Evolutionary conservation across 1,140 invertebrate genomes (phyloP).

Genomic region (Rhynchophorus ferrugineus): DNA sequence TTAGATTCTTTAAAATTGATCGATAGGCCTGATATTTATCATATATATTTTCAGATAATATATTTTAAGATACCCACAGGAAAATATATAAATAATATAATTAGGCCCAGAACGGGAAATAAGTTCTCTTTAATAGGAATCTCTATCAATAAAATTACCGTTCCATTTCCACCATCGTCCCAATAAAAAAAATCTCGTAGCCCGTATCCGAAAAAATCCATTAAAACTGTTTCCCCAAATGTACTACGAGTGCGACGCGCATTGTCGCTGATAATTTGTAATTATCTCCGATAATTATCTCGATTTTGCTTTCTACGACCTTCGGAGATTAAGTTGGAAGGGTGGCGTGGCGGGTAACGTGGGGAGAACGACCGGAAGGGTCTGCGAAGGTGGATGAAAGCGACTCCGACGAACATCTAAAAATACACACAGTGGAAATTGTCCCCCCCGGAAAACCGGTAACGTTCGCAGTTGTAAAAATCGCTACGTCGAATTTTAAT

Average conservation of each 20-base stretch:
- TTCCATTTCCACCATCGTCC: not conserved
- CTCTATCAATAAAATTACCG: not conserved
- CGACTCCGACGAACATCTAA: too few relatives aligned
- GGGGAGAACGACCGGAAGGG: constrained; percentile 4
- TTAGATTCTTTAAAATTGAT: too few relatives aligned
- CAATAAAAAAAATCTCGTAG: not conserved
- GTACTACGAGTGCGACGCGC: not conserved
- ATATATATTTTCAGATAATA: too few relatives aligned
- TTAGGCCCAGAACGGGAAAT: too few relatives aligned
- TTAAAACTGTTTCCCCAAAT: not conserved
- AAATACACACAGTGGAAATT: too few relatives aligned
- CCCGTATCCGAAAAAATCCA: not conserved
- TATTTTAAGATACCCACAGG: too few relatives aligned
- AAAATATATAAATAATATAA: too few relatives aligned
- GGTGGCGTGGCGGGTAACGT: not conserved
- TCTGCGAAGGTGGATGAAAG: too few relatives aligned
- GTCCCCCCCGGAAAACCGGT: too few relatives aligned
- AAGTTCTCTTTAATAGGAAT: not conserved
- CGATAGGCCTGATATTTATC: too few relatives aligned
- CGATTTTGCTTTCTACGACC: constrained; percentile 28
- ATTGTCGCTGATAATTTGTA: constrained; percentile 18
- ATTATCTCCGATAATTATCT: constrained; percentile 29
- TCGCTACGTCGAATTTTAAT: too few relatives aligned
- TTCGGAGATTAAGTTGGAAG: constrained; percentile 22
- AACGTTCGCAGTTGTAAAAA: too few relatives aligned